phyloP scores from a whole-genome alignment of 2,888 invertebrate genomes.

The Horisme vitalbata region DNA sequence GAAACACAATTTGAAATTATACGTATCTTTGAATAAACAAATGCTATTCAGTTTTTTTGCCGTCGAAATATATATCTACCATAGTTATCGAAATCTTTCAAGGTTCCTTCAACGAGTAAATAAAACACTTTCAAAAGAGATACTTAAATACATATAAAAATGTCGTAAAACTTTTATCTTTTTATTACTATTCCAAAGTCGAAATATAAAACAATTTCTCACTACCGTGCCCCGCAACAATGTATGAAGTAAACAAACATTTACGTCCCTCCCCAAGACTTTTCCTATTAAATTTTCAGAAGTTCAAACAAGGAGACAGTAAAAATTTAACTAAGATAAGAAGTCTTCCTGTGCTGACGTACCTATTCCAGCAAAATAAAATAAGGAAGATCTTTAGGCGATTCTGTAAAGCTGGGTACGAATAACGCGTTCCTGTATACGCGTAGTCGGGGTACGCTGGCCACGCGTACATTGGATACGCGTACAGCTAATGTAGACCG shows the following conservation, averaged over 20 bases:
- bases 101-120: background rate
- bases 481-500: no score
- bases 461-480: no score
- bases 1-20: no score
- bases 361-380: conserved; percentile 17
- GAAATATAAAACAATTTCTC: conserved; percentile 37
- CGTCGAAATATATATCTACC: no score
- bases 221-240: conserved; percentile 36
- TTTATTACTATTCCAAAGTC: conserved; percentile 27
- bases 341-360: conserved; percentile 35
- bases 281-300: conserved; percentile 49
- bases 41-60: no score
- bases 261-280: conserved; percentile 40
- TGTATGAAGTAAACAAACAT: conserved; percentile 47
- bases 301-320: conserved; percentile 52
- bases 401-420: no score
- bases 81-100: no score
- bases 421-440: no score
- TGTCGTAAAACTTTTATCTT: conserved; percentile 31
- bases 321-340: conserved; percentile 51
- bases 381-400: conserved; percentile 9
- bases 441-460: no score
- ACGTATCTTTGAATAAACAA: no score
- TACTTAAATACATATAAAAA: conserved; percentile 26
- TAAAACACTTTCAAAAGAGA: conserved; percentile 2